Conservation (phyloP, 2,888 invertebrate species). For the Acrocera orbiculus region DNA sequence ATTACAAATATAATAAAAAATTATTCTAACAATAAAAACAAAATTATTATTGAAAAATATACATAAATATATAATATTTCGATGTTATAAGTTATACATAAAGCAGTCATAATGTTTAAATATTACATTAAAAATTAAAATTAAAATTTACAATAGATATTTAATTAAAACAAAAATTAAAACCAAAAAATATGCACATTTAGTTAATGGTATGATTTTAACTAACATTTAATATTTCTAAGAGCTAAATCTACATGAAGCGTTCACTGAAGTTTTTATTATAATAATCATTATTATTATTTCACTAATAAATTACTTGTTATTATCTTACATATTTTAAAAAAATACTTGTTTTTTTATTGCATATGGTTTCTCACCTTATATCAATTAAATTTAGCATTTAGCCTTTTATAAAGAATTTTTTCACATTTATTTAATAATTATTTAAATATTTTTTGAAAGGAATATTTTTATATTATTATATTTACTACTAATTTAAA, state of each 20-base stretch:
- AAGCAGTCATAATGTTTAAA: background rate
- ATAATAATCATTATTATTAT: too few relatives aligned
- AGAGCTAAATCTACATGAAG: slow-evolving; percentile 6
- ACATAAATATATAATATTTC: too few relatives aligned
- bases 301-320: too few relatives aligned
- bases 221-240: background rate
- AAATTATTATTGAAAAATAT: too few relatives aligned
- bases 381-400: too few relatives aligned
- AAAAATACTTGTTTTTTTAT: slow-evolving; percentile 8
- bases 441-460: background rate
- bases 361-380: slow-evolving; percentile 6
- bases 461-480: background rate
- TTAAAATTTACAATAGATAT: background rate
- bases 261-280: too few relatives aligned
- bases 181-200: slow-evolving; percentile 4
- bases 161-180: slow-evolving; percentile 3
- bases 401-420: too few relatives aligned
- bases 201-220: background rate
- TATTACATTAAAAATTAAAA: slow-evolving; percentile 1
- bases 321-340: slow-evolving; percentile 6
- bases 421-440: background rate
- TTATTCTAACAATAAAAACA: too few relatives aligned
- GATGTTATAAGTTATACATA: too few relatives aligned
- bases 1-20: too few relatives aligned
- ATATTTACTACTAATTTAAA: slow-evolving; percentile 4